Percentiles rank a stretch among this genome's conserved stretches.
Evolutionary conservation across 2,113 vertebrate species (phyloP).

Genomic region (Osmerus eperlanus): DNA sequence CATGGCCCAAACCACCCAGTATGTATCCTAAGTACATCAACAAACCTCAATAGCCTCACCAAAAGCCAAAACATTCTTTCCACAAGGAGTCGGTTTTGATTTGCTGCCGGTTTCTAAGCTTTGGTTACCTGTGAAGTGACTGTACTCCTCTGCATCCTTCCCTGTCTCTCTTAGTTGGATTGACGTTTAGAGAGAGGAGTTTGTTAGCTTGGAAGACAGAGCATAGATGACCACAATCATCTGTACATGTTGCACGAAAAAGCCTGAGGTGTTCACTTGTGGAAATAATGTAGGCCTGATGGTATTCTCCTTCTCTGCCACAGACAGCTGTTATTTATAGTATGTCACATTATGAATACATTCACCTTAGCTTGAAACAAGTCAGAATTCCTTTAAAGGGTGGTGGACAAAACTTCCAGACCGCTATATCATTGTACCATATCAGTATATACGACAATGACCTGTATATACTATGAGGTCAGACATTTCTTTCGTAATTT

Average conservation of each 20-base stretch:
- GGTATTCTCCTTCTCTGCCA: not conserved
- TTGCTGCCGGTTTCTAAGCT: not conserved
- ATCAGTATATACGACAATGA: not conserved
- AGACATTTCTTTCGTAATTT: constrained; percentile 5
- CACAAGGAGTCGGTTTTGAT: not conserved
- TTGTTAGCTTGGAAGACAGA: not conserved
- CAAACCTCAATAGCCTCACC: constrained; percentile 28
- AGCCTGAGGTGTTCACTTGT: constrained; percentile 11
- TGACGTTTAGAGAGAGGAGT: not conserved
- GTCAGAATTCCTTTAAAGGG: not conserved
- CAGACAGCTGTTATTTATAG: not conserved
- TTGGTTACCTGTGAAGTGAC: not conserved
- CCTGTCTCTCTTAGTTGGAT: not conserved
- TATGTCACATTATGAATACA: not conserved
- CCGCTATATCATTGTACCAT: not conserved
- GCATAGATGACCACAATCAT: not conserved
- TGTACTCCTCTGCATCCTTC: not conserved
- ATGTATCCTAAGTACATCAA: constrained; percentile 70
- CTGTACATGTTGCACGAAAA: not conserved
- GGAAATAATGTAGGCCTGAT: constrained; percentile 13
- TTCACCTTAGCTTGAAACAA: not conserved
- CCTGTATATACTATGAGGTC: not conserved
- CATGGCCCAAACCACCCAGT: constrained; percentile 79
- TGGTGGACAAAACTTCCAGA: constrained; percentile 12
- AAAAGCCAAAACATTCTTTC: constrained; percentile 36